phyloP scores from a whole-genome alignment of 2,113 vertebrate species.

The Lycaon pictus region DNA sequence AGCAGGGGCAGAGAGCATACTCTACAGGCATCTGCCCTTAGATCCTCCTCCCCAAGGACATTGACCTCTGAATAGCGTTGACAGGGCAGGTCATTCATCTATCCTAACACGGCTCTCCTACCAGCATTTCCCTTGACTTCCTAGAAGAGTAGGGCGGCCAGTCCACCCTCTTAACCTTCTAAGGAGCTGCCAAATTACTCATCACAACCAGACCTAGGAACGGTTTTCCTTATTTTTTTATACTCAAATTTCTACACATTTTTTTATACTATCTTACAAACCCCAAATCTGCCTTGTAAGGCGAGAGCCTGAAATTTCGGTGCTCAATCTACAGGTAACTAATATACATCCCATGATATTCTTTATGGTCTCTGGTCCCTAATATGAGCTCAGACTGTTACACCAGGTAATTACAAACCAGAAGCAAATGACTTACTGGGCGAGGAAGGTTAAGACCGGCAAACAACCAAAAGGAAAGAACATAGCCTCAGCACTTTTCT shows the following conservation, averaged over 20 bases:
- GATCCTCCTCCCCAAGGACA: constrained; percentile 49
- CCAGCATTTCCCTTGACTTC: neutral
- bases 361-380: neutral
- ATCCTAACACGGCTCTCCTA: neutral
- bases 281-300: neutral
- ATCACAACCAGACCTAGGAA: neutral
- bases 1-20: constrained; percentile 31
- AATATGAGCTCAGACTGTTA: neutral
- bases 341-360: neutral
- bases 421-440: neutral
- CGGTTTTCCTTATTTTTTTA: constrained; percentile 27
- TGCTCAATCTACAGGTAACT: neutral
- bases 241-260: neutral
- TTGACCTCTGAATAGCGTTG: constrained; percentile 51
- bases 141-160: neutral
- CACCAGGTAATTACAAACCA: neutral
- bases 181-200: neutral
- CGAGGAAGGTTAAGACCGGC: neutral
- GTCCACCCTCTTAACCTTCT: neutral
- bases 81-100: constrained; percentile 54
- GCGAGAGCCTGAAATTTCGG: neutral
- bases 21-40: constrained; percentile 45
- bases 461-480: neutral
- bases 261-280: neutral
- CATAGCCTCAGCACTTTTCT: neutral